Evolutionary conservation across 92 coral and sea anemone species (phyloP).

Genomic region (Pocillopora grandis): DNA sequence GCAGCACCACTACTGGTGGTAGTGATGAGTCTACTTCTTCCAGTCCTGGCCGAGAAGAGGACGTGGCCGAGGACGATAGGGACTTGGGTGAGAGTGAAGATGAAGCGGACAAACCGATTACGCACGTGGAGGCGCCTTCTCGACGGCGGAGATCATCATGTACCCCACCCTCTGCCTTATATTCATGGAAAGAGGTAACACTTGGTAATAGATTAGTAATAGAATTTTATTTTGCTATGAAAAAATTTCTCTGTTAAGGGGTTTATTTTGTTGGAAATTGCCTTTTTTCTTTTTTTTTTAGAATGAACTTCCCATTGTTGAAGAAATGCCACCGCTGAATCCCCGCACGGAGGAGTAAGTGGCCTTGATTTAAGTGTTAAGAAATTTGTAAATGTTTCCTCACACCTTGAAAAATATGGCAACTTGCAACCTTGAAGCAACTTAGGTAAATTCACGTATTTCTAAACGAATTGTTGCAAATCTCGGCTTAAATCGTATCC

Average conservation of each 20-base stretch:
- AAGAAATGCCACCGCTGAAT: constrained; percentile 66
- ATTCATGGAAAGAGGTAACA: constrained; percentile 93
- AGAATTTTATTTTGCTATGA: background rate
- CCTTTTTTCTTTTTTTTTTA: background rate
- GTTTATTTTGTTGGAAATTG: background rate
- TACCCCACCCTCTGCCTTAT: constrained; percentile 45
- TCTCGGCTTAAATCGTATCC: too few species aligned
- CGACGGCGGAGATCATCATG: constrained; percentile 20
- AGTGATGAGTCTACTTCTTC: constrained; percentile 94
- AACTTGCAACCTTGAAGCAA: too few species aligned
- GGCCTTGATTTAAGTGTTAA: background rate
- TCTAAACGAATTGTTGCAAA: too few species aligned
- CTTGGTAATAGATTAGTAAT: background rate
- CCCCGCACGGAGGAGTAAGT: constrained; percentile 90
- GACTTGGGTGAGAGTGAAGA: constrained; percentile 28
- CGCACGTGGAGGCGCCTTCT: constrained; percentile 53
- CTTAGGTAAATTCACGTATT: too few species aligned
- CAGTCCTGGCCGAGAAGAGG: constrained; percentile 78
- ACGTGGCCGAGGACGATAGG: constrained; percentile 83
- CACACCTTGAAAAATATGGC: too few species aligned
- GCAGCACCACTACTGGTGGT: constrained; percentile 94
- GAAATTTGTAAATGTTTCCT: too few species aligned
- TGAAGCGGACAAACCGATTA: constrained; percentile 74
- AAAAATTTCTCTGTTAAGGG: background rate
- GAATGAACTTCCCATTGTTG: constrained; percentile 56